These are phyloP conservation scores for Deroptyus accipitrinus DNA, from an alignment of 2,113 vertebrate species.

Conservation along the genomic window DNA sequence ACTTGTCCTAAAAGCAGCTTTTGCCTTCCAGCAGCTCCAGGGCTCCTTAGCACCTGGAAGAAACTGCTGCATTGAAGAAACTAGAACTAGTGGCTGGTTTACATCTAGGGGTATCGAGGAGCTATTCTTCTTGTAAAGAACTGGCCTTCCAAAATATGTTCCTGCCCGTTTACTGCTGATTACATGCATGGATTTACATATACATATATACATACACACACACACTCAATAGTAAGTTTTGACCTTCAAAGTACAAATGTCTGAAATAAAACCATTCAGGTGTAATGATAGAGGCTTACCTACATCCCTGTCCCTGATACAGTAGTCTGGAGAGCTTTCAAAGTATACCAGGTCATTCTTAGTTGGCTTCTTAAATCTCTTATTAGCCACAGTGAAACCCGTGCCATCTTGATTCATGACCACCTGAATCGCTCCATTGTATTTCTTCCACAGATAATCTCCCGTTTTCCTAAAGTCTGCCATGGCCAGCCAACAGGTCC, in stretches of 20 bases:
- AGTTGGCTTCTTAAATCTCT: constrained; percentile 87
- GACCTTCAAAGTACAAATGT: neutral
- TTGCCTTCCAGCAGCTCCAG: neutral
- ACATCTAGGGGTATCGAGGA: neutral
- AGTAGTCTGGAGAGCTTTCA: constrained; percentile 97
- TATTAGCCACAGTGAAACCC: constrained; percentile 87
- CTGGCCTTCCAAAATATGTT: neutral
- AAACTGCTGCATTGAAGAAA: neutral
- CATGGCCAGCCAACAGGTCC: constrained; percentile 96
- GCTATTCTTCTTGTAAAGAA: neutral
- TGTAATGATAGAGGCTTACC: constrained; percentile 73
- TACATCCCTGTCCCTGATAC: constrained; percentile 88
- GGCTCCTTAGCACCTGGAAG: neutral
- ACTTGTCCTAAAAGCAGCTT: neutral
- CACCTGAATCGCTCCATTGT: constrained; percentile 91
- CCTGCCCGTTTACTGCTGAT: neutral
- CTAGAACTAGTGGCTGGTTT: neutral
- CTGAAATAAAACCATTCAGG: neutral
- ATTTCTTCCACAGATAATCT: constrained; percentile 89
- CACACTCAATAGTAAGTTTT: neutral
- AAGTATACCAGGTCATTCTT: constrained; percentile 95
- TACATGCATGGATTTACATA: neutral
- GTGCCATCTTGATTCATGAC: constrained; percentile 96
- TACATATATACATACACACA: fast-evolving
- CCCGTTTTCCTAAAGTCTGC: constrained; percentile 92